Evolutionary conservation across 2,113 vertebrate species (phyloP).

Genomic region (Tragulus kanchil): DNA sequence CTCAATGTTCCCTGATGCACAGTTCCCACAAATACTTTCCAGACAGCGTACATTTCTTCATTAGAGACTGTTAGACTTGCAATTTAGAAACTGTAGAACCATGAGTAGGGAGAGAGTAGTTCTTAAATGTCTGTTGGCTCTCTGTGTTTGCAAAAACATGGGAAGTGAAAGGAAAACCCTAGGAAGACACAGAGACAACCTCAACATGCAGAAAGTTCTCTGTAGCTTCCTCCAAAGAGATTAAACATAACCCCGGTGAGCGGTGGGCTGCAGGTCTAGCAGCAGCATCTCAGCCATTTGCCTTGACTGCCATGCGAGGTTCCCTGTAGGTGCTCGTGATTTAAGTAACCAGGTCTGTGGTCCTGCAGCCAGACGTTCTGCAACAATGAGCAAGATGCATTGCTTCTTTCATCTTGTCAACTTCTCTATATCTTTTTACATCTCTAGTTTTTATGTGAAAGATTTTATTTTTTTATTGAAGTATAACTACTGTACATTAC

Average conservation of each 20-base stretch:
- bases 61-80: conserved; percentile 65
- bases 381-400: neutral
- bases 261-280: too few relatives aligned
- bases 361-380: neutral
- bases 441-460: neutral
- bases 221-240: neutral
- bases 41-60: conserved; percentile 70
- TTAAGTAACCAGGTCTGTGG: neutral
- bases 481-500: neutral
- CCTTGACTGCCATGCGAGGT: neutral
- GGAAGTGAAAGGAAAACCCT: neutral
- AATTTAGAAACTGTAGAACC: neutral
- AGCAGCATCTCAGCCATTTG: neutral
- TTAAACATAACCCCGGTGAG: neutral
- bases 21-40: conserved; percentile 78
- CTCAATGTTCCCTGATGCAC: neutral
- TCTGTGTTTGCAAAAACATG: fast-evolving
- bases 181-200: neutral
- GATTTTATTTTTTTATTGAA: neutral
- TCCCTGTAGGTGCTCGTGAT: neutral
- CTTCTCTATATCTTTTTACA: neutral
- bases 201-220: neutral
- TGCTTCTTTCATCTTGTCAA: neutral
- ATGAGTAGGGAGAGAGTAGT: neutral
- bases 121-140: neutral